Base-by-base conservation (phyloP, 2,888 invertebrate species). In the Pseudanteris insignis region DNA sequence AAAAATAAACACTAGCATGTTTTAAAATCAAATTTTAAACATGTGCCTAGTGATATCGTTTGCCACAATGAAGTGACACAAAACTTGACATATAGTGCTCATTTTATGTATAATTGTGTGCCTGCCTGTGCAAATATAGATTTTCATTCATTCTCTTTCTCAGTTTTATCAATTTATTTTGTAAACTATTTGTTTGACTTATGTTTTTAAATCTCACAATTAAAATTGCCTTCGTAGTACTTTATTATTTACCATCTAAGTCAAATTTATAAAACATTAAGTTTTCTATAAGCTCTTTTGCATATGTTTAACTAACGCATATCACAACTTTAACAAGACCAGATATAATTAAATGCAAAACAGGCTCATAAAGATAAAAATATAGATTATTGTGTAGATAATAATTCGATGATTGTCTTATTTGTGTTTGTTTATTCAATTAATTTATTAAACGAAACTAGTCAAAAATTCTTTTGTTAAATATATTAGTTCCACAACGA, bases 1-100 rank as follows among this genome's bases (percentile, higher is more conserved):
- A 46, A 53, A 59, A 59, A 53, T 60, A 47, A 8, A 29, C 33
- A 29, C 37, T 33, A 44, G 46, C 50, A 46, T 55, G 54, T 24
- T 54, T 34, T n/a, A 24, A 50, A 55, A 54, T 50, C 44, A 48
- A 61, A 55, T 55, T 61, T 61, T 55, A 54, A 29, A 32, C 54
- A 48, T 48, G 48, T 38, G 32, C 12, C 26, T 18, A 14, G 9
- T 29, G 13, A 36, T 34, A 37, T 47, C 15, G 13, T 36, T 46
- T n/a, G n/a, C n/a, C n/a, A n/a, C n/a, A n/a, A n/a, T n/a, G n/a
- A n/a, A n/a, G n/a, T n/a, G n/a, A n/a, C n/a, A 10, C 18, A 9
- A 7, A 36, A 21, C 24, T 47, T 37, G 37, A 37, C 13, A 47
- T 9, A 8, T 10, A 21, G 7, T 21, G 21, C 7, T 7, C 21